These are phyloP conservation scores for Gymnopithys bicolor DNA, from an alignment of 2,797 vertebrate genomes.

Conservation along the genomic window DNA sequence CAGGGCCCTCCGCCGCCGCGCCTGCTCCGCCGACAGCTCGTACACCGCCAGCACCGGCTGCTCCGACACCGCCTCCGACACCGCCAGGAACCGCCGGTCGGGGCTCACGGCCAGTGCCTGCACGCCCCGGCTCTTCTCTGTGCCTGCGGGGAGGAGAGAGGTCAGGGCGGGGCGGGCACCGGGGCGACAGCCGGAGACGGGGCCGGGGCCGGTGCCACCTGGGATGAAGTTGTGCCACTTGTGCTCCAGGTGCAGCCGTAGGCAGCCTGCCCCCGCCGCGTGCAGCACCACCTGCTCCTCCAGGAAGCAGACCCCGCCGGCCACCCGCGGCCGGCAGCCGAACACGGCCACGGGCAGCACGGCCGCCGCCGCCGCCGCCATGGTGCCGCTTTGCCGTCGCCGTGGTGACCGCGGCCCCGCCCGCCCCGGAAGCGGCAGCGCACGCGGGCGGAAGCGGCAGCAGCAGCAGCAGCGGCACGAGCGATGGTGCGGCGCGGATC, in stretches of 20 bases:
- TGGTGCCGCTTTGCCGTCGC: conserved; percentile 53
- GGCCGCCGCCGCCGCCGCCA: conserved; percentile 54
- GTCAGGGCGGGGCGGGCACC: neutral
- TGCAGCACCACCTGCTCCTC: conserved; percentile 89
- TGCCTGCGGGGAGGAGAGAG: neutral
- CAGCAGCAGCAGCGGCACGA: neutral
- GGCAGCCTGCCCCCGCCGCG: conserved; percentile 87
- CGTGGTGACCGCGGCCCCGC: neutral
- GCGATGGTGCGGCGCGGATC: neutral
- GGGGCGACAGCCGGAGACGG: too few relatives aligned
- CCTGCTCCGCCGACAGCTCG: conserved; percentile 85
- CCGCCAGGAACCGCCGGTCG: conserved; percentile 86
- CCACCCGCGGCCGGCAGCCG: conserved; percentile 84
- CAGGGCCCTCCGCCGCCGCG: conserved; percentile 83
- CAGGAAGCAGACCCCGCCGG: conserved; percentile 85
- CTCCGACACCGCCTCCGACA: conserved; percentile 83
- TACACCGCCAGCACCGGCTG: conserved; percentile 84
- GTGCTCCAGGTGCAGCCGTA: conserved; percentile 85
- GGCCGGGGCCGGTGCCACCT: conserved; percentile 74
- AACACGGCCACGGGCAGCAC: conserved; percentile 83
- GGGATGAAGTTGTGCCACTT: conserved; percentile 88
- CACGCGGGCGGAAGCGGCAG: neutral
- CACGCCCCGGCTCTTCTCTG: conserved; percentile 83
- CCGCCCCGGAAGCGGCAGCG: neutral
- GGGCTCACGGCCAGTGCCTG: conserved; percentile 87